Percentiles rank a stretch among this genome's conserved stretches.
These are phyloP conservation scores for Chamaetylas fuelleborni DNA, from an alignment of 2,113 vertebrate species.

Conservation along the genomic window DNA sequence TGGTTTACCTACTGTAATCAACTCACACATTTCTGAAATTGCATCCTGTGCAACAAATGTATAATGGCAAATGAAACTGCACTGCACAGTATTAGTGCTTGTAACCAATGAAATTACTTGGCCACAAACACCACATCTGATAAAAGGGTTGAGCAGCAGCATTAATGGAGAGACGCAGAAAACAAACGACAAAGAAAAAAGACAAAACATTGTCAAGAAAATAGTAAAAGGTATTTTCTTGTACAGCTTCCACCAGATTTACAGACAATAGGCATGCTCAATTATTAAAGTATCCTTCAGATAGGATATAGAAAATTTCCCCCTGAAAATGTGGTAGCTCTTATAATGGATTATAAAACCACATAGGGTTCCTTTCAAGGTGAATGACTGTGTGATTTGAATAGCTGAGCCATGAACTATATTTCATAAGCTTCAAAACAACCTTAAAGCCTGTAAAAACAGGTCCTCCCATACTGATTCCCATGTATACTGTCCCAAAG, in stretches of 20 bases:
- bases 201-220: not conserved
- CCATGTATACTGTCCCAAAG: not conserved
- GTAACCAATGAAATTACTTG: not conserved
- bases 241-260: not conserved
- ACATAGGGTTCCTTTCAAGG: not conserved
- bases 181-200: not conserved
- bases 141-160: not conserved
- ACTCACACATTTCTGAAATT: not conserved
- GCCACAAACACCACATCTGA: not conserved
- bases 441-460: not conserved
- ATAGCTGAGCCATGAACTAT: not conserved
- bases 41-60: not conserved
- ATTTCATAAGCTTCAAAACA: not conserved
- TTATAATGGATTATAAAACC: not conserved
- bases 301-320: not conserved
- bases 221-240: not conserved
- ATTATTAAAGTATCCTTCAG: not conserved
- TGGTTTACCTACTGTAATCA: not conserved
- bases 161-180: not conserved
- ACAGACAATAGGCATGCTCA: not conserved
- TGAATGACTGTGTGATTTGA: not conserved
- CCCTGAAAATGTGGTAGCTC: not conserved
- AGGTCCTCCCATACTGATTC: not conserved
- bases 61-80: not conserved
- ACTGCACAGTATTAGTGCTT: not conserved